Evolutionary conservation across 2,888 invertebrate species (phyloP), one percentile per base, ranked within the genome.

Genomic region (Sminthurides aquaticus): DNA sequence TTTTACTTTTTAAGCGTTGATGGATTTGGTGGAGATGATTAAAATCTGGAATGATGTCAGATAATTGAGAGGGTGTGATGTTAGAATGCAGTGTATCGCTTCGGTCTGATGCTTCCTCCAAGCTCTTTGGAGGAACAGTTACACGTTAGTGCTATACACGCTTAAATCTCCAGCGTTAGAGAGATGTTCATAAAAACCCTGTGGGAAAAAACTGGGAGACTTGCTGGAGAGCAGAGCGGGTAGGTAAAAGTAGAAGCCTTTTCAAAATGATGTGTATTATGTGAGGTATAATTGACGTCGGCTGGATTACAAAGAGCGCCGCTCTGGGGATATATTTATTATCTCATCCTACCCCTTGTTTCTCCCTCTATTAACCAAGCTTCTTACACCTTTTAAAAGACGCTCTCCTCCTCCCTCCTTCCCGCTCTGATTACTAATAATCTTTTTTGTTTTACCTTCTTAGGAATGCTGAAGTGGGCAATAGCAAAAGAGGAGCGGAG

Each of bases 381-480:
- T n/a, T n/a, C n/a, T n/a, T n/a, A n/a, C n/a, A n/a, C n/a, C n/a
- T n/a, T n/a, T n/a, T n/a, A n/a, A n/a, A n/a, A n/a, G n/a, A n/a
- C n/a, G n/a, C n/a, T n/a, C n/a, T n/a, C n/a, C n/a, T n/a, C n/a
- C n/a, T n/a, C n/a, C n/a, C n/a, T n/a, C n/a, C n/a, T n/a, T n/a
- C n/a, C n/a, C n/a, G n/a, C n/a, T n/a, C n/a, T n/a, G n/a, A n/a
- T n/a, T n/a, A n/a, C n/a, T n/a, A n/a, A n/a, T n/a, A n/a, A 49
- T 27, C 56, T 55, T 64, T 64, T 64, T 59, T 65, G 54, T 28
- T 65, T 52, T 60, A 52, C 29, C 57, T 28, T 26, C 27, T 18
- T 34, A 73, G 73, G 70, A 63, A 73, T 73, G 73, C 65, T 73
- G 67, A 73, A 73, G 71, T 73, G 73, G 73, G 69, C 71, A 43